Evolutionary conservation across 2,797 vertebrate genomes (phyloP).

Genomic region (Hippoglossus hippoglossus): DNA sequence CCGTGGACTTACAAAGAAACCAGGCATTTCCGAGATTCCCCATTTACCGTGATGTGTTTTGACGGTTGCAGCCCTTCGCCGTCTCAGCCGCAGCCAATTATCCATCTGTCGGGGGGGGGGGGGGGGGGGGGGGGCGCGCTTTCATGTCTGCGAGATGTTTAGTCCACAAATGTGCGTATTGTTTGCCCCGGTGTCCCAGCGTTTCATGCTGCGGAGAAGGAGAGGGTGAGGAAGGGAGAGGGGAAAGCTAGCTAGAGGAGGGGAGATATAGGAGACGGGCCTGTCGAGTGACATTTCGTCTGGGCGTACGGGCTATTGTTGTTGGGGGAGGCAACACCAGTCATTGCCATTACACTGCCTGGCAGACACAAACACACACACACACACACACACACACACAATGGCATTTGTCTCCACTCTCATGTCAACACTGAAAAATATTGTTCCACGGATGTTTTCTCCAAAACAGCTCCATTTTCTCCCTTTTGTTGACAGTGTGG

Average conservation of each 20-base stretch:
- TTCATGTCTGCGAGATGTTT: slow-evolving; percentile 61
- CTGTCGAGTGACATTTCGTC: slow-evolving; percentile 71
- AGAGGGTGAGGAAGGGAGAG: slow-evolving; percentile 15
- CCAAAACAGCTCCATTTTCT: slow-evolving; percentile 7
- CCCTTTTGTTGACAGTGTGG: neutral
- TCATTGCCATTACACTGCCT: slow-evolving; percentile 49
- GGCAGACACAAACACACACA: slow-evolving; percentile 24
- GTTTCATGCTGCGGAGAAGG: slow-evolving; percentile 51
- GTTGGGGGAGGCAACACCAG: slow-evolving; percentile 62
- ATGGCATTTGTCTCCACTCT: slow-evolving; percentile 34
- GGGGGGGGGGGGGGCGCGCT: slow-evolving; percentile 38
- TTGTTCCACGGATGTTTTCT: slow-evolving; percentile 34
- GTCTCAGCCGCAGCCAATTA: slow-evolving; percentile 58
- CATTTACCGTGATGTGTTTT: slow-evolving; percentile 67
- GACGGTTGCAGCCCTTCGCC: slow-evolving; percentile 53
- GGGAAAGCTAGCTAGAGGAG: slow-evolving; percentile 10
- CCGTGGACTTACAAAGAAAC: slow-evolving; percentile 30
- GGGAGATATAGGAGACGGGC: slow-evolving; percentile 39
- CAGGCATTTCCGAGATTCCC: slow-evolving; percentile 50
- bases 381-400: slow-evolving; percentile 29
- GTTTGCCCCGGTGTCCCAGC: slow-evolving; percentile 41
- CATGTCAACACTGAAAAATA: slow-evolving; percentile 34
- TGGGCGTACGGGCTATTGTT: slow-evolving; percentile 53
- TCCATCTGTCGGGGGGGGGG: slow-evolving; percentile 44
- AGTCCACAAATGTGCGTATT: slow-evolving; percentile 55